phyloP scores from a whole-genome alignment of 1,140 invertebrate species.

The Scaptodrosophila lebanonensis region DNA sequence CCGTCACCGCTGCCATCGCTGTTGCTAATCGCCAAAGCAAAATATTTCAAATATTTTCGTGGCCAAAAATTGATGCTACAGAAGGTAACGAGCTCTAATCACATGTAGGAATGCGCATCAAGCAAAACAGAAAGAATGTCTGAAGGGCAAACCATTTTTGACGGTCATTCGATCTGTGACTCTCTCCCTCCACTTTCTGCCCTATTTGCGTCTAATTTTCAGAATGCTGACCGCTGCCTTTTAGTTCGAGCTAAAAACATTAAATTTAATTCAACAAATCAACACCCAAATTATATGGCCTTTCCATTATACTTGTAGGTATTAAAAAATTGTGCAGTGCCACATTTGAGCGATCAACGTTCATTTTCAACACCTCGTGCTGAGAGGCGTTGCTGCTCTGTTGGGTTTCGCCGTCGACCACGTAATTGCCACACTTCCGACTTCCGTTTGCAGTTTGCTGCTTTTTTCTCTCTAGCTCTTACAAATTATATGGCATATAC shows the following conservation, averaged over 20 bases:
- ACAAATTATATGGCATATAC: background rate
- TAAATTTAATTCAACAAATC: constrained; percentile 44
- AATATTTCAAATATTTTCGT: constrained; percentile 53
- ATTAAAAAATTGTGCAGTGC: constrained; percentile 2
- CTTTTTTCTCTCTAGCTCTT: constrained; percentile 18
- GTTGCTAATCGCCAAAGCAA: constrained; percentile 60
- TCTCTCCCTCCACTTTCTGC: constrained; percentile 29
- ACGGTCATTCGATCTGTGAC: constrained; percentile 29
- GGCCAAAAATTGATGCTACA: background rate
- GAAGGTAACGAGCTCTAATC: background rate
- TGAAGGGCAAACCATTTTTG: constrained; percentile 45
- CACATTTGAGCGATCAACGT: no score
- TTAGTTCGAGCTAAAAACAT: constrained; percentile 59
- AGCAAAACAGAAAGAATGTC: constrained; percentile 5
- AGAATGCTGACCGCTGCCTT: constrained; percentile 15
- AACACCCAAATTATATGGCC: constrained; percentile 2
- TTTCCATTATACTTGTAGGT: constrained; percentile 10
- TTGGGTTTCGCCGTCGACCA: constrained; percentile 21
- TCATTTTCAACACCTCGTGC: constrained; percentile 27
- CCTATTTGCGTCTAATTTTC: constrained; percentile 63
- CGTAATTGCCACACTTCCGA: constrained; percentile 67
- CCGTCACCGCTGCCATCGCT: constrained; percentile 38
- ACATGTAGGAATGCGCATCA: constrained; percentile 1
- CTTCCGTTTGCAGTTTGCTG: constrained; percentile 42
- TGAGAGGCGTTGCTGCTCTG: constrained; percentile 41